Evolutionary conservation across 2,113 vertebrate species (phyloP).

Genomic region (Scalopus aquaticus): DNA sequence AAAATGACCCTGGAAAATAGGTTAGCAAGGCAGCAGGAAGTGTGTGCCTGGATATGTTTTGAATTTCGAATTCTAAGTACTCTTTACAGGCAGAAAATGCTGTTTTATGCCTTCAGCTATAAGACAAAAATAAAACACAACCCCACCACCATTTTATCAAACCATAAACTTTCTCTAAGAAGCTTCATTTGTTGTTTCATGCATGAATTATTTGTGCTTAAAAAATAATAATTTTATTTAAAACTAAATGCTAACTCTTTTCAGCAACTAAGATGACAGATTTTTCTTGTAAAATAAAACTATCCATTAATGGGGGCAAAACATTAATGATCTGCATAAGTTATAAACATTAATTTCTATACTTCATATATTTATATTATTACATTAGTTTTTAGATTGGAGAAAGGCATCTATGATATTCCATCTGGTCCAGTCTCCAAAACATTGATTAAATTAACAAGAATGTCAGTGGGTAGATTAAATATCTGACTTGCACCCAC

Average conservation of each 20-base stretch:
- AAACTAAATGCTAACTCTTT: slow-evolving; percentile 43
- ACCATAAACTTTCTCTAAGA: slow-evolving; percentile 30
- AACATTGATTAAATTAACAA: slow-evolving; percentile 29
- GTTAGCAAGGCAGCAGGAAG: slow-evolving; percentile 70
- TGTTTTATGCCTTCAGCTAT: slow-evolving; percentile 68
- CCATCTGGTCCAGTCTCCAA: background rate
- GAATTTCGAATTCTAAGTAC: slow-evolving; percentile 76
- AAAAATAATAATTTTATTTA: background rate
- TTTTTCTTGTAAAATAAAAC: slow-evolving; percentile 68
- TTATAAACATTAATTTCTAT: slow-evolving; percentile 19
- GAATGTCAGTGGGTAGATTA: slow-evolving; percentile 26
- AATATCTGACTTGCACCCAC: background rate
- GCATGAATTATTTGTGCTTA: slow-evolving; percentile 47
- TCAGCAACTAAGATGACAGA: slow-evolving; percentile 61
- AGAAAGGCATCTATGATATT: background rate
- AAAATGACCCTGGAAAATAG: slow-evolving; percentile 77
- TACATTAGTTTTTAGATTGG: background rate
- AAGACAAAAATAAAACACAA: slow-evolving; percentile 73
- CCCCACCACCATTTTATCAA: slow-evolving; percentile 38
- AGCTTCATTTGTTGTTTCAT: background rate
- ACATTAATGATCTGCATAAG: slow-evolving; percentile 44
- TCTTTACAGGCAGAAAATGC: slow-evolving; percentile 64
- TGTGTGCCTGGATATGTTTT: slow-evolving; percentile 61
- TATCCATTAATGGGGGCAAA: slow-evolving; percentile 55
- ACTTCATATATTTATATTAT: background rate